These are phyloP conservation scores for Caranx melampygus DNA, from an alignment of 2,113 vertebrate genomes.

Conservation along the genomic window DNA sequence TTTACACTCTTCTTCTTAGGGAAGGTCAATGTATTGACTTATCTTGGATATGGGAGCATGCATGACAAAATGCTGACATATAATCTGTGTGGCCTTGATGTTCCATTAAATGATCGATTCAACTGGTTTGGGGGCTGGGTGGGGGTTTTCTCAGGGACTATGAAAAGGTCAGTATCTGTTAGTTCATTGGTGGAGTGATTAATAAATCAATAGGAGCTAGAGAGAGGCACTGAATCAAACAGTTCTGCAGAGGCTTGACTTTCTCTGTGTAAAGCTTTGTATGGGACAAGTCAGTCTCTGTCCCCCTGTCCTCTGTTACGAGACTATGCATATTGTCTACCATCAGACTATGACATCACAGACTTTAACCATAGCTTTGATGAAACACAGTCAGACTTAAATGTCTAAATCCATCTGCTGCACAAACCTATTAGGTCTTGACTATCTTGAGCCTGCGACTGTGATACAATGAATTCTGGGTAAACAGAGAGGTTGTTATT, in stretches of 20 bases:
- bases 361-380: too few species aligned
- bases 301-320: too few species aligned
- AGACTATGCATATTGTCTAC: too few species aligned
- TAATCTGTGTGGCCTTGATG: conserved; percentile 91
- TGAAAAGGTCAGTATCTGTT: conserved; percentile 96
- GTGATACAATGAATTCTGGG: too few species aligned
- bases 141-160: conserved; percentile 84
- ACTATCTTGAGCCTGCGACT: too few species aligned
- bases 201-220: conserved; percentile 93
- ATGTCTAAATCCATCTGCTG: too few species aligned
- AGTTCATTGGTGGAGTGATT: conserved; percentile 97
- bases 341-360: too few species aligned
- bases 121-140: conserved; percentile 52
- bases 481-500: too few species aligned
- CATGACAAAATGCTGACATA: conserved; percentile 92
- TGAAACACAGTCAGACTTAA: too few species aligned
- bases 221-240: conserved; percentile 70
- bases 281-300: neutral
- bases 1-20: conserved; percentile 72
- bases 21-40: conserved; percentile 91
- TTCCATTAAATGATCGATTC: conserved; percentile 98
- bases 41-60: conserved; percentile 81
- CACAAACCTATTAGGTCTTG: too few species aligned
- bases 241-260: conserved; percentile 29
- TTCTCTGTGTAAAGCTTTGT: conserved; percentile 38